A percentile compares a stretch with the other conserved stretches of the same genome.
These are phyloP conservation scores for Sitophilus oryzae DNA, from an alignment of 1,140 invertebrate genomes.

Conservation along the genomic window DNA sequence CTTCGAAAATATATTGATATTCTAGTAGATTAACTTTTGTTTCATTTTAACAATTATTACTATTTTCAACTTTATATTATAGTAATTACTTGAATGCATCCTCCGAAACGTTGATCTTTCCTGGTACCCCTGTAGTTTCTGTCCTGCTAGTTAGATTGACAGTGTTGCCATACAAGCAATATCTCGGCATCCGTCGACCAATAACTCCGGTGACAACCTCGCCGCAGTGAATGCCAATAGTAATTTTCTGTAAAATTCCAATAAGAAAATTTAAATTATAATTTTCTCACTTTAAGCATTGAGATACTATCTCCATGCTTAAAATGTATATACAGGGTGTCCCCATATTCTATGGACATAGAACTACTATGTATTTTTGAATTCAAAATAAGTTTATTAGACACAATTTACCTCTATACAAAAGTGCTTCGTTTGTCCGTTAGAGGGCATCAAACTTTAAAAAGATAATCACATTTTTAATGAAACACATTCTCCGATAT, in stretches of 20 bases:
- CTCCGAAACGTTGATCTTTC: constrained; percentile 90
- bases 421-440: too few species aligned
- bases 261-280: too few species aligned
- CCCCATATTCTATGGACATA: too few species aligned
- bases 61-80: constrained; percentile 74
- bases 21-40: constrained; percentile 61
- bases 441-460: too few species aligned
- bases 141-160: constrained; percentile 93
- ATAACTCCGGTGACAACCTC: constrained; percentile 96
- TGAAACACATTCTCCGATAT: too few species aligned
- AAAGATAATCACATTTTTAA: too few species aligned
- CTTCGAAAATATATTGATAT: constrained; percentile 67
- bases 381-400: too few species aligned
- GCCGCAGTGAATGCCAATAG: constrained; percentile 93
- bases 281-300: too few species aligned
- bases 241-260: constrained; percentile 74
- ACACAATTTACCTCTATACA: too few species aligned
- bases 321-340: too few species aligned
- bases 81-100: constrained; percentile 79
- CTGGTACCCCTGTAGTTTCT: constrained; percentile 87
- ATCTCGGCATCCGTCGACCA: constrained; percentile 94
- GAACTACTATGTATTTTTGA: too few species aligned
- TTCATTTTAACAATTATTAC: constrained; percentile 68
- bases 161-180: constrained; percentile 95
- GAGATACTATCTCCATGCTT: too few species aligned